Evolutionary conservation across 1,140 invertebrate species (phyloP), one percentile per base, ranked within the genome.

Genomic region (Olivierus martensii): DNA sequence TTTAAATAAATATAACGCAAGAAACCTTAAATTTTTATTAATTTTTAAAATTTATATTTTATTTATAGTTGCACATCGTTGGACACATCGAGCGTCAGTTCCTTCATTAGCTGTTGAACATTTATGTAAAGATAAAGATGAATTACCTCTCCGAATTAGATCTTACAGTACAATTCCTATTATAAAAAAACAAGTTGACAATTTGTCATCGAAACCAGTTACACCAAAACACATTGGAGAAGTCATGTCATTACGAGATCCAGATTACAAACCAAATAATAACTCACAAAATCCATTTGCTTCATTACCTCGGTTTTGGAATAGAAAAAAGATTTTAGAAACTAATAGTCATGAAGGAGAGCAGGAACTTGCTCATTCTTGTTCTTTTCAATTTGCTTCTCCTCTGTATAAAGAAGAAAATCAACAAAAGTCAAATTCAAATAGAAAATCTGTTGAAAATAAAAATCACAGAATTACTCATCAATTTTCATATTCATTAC

Each of bases 191-290:
- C 28, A 4, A 28, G 28, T 28, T 28, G 28, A 28, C 9, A 9
- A 28, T 6, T 9, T 28, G 9, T 28, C 28, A 2, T 4, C 9
- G 28, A 28, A 48, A 19, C 51, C 46, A 15, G 66, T 74, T 38
- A 74, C 73, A 15, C 67, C 77, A 35, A 73, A 73, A 46, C 73
- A 78, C 53, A 73, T 84, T 1, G 82, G 81, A 19, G 82, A 84
- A 66, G 77, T 80, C 17, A 86, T 87, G 75, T 81, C 82, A 62
- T 74, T 79, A 43, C 76, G 82, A 61, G 84, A 89, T 71, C 80
- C 82, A 35, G 81, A 87, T 61, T 84, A 84, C 61, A 39, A 68
- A 66, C 54, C 67, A 67, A 55, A 66, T 67, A 66, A 62, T 9
- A 68, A 70, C 50, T 63, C 66, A 10, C 52, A 54, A 15, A 84